Conservation (phyloP, 1,140 invertebrate genomes). For the Ooceraea biroi region DNA sequence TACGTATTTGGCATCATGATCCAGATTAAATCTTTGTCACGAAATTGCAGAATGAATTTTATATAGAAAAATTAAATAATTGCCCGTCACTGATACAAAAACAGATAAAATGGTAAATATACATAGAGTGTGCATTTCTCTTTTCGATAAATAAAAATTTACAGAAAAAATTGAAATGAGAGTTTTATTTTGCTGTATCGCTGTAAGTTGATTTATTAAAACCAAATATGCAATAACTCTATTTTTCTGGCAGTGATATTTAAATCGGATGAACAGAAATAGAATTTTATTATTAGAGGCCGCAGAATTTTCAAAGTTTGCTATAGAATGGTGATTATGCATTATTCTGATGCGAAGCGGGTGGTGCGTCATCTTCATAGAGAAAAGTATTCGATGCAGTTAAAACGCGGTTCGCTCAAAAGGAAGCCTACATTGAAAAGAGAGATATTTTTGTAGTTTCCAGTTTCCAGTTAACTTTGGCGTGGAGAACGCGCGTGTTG, state of each 20-base stretch:
- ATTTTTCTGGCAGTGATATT: neutral
- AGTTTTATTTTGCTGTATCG: neutral
- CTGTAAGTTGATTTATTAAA: neutral
- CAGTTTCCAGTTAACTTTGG: neutral
- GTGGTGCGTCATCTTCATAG: neutral
- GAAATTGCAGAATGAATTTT: neutral
- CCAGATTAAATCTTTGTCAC: neutral
- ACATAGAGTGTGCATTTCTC: neutral
- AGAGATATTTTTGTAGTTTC: constrained; percentile 38
- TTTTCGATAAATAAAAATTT: neutral
- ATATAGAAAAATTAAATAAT: neutral
- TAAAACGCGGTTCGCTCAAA: constrained; percentile 9
- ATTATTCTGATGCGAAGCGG: neutral
- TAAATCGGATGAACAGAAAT: neutral
- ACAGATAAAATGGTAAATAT: neutral
- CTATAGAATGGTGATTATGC: neutral
- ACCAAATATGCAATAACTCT: neutral
- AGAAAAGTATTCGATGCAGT: neutral
- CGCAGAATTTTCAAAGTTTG: neutral
- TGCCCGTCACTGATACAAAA: neutral
- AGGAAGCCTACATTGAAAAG: neutral
- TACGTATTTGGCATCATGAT: too few relatives aligned
- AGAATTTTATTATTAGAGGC: constrained; percentile 19
- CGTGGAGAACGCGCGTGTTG: neutral
- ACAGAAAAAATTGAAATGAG: neutral